Evolutionary conservation across 2,888 invertebrate genomes (phyloP).

Genomic region (Chaetogeoica ovagalla): DNA sequence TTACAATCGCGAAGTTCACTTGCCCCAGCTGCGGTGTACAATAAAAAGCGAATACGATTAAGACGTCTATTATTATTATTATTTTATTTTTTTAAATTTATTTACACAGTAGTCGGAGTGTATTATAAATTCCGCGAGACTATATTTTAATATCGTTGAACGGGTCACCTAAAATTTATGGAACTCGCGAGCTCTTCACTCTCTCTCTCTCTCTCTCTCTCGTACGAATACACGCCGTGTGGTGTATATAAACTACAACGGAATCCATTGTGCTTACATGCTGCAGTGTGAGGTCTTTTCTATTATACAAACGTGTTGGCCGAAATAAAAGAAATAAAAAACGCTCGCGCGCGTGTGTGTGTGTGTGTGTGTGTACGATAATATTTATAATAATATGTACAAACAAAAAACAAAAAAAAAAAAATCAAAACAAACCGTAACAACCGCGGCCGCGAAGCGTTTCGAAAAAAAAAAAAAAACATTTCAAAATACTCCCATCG

Average conservation of each 20-base stretch:
- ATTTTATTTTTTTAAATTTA: too few relatives aligned
- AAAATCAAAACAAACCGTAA: constrained; percentile 46
- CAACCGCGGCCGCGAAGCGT: not conserved
- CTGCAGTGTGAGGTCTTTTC: too few relatives aligned
- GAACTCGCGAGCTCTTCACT: not conserved
- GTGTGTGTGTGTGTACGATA: too few relatives aligned
- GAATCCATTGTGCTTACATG: too few relatives aligned
- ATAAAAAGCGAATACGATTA: constrained; percentile 4
- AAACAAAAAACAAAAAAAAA: not conserved
- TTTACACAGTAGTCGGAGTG: not conserved
- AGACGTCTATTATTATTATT: constrained; percentile 1
- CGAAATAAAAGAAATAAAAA: too few relatives aligned
- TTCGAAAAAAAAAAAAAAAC: too few relatives aligned
- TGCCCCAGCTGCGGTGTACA: not conserved
- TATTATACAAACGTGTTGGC: too few relatives aligned
- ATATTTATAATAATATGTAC: not conserved
- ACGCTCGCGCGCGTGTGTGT: too few relatives aligned
- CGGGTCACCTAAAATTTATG: constrained; percentile 41
- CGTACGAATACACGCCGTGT: too few relatives aligned
- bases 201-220: too few relatives aligned
- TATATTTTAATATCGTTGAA: constrained; percentile 15
- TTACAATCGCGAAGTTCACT: too few relatives aligned
- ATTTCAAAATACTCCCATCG: constrained; percentile 21
- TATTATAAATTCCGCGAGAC: not conserved
- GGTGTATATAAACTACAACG: too few relatives aligned